phyloP scores from a whole-genome alignment of 2,888 invertebrate genomes.

The Yponomeuta sedellus region DNA sequence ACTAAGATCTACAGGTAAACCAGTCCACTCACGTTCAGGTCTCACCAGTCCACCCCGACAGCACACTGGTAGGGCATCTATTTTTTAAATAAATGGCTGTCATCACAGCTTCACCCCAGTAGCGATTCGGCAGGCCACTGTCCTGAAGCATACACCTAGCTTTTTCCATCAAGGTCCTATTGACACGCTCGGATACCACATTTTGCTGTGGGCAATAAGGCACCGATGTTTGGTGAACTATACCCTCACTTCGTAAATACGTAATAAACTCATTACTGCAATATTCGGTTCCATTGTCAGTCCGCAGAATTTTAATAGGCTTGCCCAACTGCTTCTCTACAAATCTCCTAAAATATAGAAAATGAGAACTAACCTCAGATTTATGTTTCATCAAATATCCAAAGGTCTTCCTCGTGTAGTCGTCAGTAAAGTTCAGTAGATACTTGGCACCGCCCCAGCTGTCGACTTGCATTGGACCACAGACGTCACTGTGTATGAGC shows the following conservation, averaged over 20 bases:
- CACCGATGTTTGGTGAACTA: conserved; percentile 22
- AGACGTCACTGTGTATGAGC: conserved; percentile 17
- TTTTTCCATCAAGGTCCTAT: no score
- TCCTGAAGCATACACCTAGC: no score
- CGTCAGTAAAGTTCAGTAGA: conserved; percentile 18
- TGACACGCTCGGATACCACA: no score
- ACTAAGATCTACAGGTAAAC: conserved; percentile 9
- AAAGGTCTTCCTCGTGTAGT: conserved; percentile 17
- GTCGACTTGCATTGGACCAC: conserved; percentile 16
- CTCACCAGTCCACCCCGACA: conserved; percentile 8
- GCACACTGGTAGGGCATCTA: conserved; percentile 14
- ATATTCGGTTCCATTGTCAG: conserved; percentile 25
- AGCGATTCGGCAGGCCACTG: no score
- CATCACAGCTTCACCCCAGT: no score
- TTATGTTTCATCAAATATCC: conserved; percentile 18
- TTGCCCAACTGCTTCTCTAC: conserved; percentile 24
- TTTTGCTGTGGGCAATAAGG: no score
- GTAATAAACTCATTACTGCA: conserved; percentile 9
- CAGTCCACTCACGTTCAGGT: conserved; percentile 17
- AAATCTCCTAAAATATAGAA: conserved; percentile 15
- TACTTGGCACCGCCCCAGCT: conserved; percentile 18
- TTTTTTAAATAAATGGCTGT: no score
- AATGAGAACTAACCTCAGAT: conserved; percentile 12
- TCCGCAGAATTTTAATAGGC: conserved; percentile 18
- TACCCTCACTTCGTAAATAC: conserved; percentile 22